These are phyloP conservation scores for Pardalotus punctatus DNA, from an alignment of 2,113 vertebrate genomes.

Conservation along the genomic window DNA sequence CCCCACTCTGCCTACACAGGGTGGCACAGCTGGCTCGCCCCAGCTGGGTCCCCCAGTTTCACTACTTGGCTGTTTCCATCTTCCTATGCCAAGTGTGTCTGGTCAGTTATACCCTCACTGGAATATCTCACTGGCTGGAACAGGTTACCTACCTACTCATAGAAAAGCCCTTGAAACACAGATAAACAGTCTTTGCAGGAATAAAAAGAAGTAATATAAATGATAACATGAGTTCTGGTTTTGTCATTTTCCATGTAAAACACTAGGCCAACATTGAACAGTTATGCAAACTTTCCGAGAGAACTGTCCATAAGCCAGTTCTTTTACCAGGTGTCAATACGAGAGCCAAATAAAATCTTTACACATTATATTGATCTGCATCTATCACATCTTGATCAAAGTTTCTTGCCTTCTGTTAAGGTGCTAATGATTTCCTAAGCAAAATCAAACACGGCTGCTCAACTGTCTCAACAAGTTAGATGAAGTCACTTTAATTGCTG, in stretches of 20 bases:
- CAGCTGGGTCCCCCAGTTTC: background rate
- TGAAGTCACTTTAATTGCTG: conserved; percentile 71
- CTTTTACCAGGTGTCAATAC: conserved; percentile 54
- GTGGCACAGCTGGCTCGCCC: background rate
- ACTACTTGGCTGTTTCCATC: background rate
- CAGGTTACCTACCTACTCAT: background rate
- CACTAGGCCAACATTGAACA: background rate
- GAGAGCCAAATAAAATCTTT: conserved; percentile 60
- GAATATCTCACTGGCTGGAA: background rate
- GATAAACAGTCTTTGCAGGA: background rate
- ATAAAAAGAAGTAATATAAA: background rate
- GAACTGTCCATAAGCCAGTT: background rate
- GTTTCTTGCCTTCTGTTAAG: conserved; percentile 70
- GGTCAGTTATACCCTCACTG: background rate
- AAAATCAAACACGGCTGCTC: conserved; percentile 65
- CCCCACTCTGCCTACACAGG: background rate
- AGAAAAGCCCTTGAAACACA: background rate
- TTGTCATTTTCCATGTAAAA: background rate
- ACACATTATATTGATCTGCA: conserved; percentile 68
- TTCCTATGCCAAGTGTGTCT: background rate
- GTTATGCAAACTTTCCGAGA: background rate
- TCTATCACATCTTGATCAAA: conserved; percentile 72
- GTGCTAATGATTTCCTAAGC: conserved; percentile 72
- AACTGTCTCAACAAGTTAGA: conserved; percentile 36
- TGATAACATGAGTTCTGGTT: background rate